phyloP scores from a whole-genome alignment of 2,888 invertebrate genomes.

The Volucella inflata region DNA sequence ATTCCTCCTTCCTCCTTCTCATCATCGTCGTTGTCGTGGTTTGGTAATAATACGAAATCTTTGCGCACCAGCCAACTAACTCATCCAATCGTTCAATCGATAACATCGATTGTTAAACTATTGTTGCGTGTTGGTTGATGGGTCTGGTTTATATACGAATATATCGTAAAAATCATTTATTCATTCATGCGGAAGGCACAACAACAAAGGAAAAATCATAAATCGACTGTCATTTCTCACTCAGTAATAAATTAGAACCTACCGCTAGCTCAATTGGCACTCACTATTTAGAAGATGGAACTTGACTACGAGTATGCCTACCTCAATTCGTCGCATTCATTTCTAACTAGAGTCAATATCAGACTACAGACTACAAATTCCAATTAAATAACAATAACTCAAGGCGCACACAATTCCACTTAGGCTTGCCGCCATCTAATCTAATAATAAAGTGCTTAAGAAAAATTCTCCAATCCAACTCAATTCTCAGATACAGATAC shows the following conservation, averaged over 20 bases:
- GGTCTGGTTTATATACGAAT: no score
- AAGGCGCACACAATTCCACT: slow-evolving; percentile 42
- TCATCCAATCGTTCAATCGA: slow-evolving; percentile 13
- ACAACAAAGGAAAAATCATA: background rate
- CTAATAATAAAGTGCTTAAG: slow-evolving; percentile 67
- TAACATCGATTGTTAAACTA: slow-evolving; percentile 30
- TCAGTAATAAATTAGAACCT: slow-evolving; percentile 50
- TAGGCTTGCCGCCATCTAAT: slow-evolving; percentile 43
- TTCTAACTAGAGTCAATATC: slow-evolving; percentile 4
- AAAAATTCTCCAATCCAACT: slow-evolving; percentile 42
- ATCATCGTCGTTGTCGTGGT: no score
- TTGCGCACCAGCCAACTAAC: background rate
- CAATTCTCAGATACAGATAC: background rate
- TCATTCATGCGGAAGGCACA: slow-evolving; percentile 25
- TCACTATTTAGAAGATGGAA: slow-evolving; percentile 39
- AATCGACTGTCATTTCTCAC: background rate
- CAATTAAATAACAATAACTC: slow-evolving; percentile 71
- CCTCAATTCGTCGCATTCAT: slow-evolving; percentile 65
- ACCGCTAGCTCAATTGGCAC: slow-evolving; percentile 51
- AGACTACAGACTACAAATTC: slow-evolving; percentile 42
- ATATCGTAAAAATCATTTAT: slow-evolving; percentile 18
- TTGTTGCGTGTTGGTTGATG: slow-evolving; percentile 20
- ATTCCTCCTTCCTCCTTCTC: no score
- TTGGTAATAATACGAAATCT: slow-evolving; percentile 25
- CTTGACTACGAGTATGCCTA: slow-evolving; percentile 32